A percentile compares a stretch with the other conserved stretches of the same genome.
These are phyloP conservation scores for Imbricaverruca yamaguchii DNA, from an alignment of 2,888 invertebrate species.

Conservation along the genomic window DNA sequence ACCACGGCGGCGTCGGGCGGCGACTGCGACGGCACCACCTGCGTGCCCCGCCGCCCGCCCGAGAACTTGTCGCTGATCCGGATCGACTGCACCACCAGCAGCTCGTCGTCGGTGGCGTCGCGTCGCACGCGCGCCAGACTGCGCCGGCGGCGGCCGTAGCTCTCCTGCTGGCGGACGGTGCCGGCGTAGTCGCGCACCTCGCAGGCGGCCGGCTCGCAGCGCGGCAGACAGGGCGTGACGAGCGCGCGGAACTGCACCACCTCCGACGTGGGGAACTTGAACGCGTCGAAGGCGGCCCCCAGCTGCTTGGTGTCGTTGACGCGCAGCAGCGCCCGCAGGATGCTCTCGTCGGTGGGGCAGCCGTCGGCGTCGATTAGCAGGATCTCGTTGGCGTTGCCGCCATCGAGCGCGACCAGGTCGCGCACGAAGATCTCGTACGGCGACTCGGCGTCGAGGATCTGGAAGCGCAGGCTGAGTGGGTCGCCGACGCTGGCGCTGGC, in stretches of 20 bases:
- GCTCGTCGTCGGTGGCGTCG: constrained; percentile 58
- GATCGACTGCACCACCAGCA: constrained; percentile 80
- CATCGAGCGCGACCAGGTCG: constrained; percentile 89
- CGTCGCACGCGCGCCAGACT: constrained; percentile 26
- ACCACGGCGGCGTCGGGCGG: constrained; percentile 26
- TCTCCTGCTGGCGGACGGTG: constrained; percentile 69
- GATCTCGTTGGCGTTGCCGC: constrained; percentile 84
- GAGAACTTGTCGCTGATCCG: constrained; percentile 76
- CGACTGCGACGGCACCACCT: constrained; percentile 24
- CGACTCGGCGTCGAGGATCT: constrained; percentile 83
- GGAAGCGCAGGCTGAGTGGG: constrained; percentile 80
- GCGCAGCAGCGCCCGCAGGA: constrained; percentile 86
- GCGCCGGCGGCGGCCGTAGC: constrained; percentile 72
- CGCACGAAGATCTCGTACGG: constrained; percentile 93
- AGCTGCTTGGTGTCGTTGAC: constrained; percentile 64
- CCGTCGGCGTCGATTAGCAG: constrained; percentile 83
- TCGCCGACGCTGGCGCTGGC: constrained; percentile 86
- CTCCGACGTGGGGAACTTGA: constrained; percentile 92
- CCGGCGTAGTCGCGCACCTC: constrained; percentile 75
- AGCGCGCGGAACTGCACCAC: constrained; percentile 92
- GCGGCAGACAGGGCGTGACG: constrained; percentile 88
- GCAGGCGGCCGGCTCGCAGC: constrained; percentile 85
- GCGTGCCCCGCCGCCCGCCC: constrained; percentile 28
- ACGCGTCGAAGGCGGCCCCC: constrained; percentile 86
- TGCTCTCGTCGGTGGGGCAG: constrained; percentile 87